Conservation (phyloP, 2,888 invertebrate genomes). For the Leptopilina myrica region DNA sequence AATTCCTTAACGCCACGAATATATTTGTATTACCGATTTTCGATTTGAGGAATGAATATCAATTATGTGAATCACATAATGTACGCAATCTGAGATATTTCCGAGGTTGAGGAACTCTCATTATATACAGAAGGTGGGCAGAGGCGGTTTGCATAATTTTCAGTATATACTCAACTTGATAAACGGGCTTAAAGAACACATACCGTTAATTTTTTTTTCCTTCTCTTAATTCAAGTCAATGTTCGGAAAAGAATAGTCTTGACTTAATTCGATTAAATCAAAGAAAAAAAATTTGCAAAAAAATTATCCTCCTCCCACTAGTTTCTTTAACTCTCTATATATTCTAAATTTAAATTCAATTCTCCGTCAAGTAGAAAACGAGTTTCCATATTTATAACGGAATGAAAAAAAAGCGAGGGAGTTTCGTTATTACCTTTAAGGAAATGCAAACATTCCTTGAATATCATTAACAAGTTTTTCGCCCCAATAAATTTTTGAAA, state of each 20-base stretch:
- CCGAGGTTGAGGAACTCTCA: constrained; percentile 23
- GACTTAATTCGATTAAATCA: not conserved
- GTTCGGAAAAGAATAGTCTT: constrained; percentile 17
- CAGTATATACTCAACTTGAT: not conserved
- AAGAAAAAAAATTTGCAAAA: not conserved
- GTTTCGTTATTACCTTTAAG: constrained; percentile 1
- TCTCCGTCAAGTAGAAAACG: constrained; percentile 9
- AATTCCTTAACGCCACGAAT: no score
- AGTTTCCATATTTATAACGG: constrained; percentile 14
- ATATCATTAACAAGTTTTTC: constrained; percentile 16
- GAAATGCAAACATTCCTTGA: not conserved
- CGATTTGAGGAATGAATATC: not conserved
- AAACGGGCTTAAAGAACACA: not conserved
- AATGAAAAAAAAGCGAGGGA: not conserved
- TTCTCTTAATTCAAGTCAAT: constrained; percentile 7
- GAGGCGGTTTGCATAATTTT: constrained; percentile 32
- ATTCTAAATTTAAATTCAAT: constrained; percentile 29
- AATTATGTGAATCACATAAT: constrained; percentile 9
- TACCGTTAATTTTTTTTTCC: not conserved
- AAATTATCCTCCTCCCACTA: not conserved
- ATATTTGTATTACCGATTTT: no score
- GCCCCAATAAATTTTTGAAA: not conserved
- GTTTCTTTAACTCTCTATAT: not conserved
- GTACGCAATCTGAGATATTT: not conserved
- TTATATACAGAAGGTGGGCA: constrained; percentile 20